Base-by-base conservation (phyloP, 2,113 vertebrate genomes). In the Pampusana beccarii region DNA sequence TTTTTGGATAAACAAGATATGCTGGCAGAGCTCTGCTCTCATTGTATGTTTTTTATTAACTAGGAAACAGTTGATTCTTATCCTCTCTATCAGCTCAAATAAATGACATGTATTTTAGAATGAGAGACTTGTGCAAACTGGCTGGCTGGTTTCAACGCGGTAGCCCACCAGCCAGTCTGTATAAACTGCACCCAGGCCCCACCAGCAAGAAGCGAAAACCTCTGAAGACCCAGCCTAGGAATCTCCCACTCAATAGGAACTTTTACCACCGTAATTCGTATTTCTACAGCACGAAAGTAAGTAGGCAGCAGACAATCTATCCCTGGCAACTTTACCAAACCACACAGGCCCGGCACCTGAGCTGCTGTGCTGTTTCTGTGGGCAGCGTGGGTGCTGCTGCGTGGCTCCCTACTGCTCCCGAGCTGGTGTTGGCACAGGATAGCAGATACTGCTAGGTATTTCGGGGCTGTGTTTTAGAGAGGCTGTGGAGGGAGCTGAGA, bases 11-110 rank as follows among this genome's bases (percentile, higher is more conserved):
- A 98, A 98, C 92, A 98, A 98, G 97, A 98, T 97, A 96, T 80
- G 72, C 95, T 97, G 97, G 94, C 97, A 93, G 57, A 94, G 80
- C 83, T 90, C n/a, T 83, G 58, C 92, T 90, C 89, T 97, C 94
- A 97, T 97, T 97, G 96, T 98, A 97, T 97, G 97, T 94, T 96
- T 98, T 96, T 95, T 97, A 97, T 97, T 98, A 97, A 96, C 96
- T 95, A 89, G 94, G 93, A 97, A 97, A 96, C 93, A 92, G 91
- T 93, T 95, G 91, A 95, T 96, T 95, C 88, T 97, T 97, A 96
- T 97, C 96, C 94, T 69, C 62, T 85, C 71, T 97, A 95, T 94
- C 96, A 93, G 86, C 79, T 93, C 90, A 94, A 92, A 96, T 94
- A 95, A 95, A 96, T 91, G 81, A n/a, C 90, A 94, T 64, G 33